Evolutionary conservation across 2,888 invertebrate species (phyloP).

Genomic region (Cerceris ruficornis): DNA sequence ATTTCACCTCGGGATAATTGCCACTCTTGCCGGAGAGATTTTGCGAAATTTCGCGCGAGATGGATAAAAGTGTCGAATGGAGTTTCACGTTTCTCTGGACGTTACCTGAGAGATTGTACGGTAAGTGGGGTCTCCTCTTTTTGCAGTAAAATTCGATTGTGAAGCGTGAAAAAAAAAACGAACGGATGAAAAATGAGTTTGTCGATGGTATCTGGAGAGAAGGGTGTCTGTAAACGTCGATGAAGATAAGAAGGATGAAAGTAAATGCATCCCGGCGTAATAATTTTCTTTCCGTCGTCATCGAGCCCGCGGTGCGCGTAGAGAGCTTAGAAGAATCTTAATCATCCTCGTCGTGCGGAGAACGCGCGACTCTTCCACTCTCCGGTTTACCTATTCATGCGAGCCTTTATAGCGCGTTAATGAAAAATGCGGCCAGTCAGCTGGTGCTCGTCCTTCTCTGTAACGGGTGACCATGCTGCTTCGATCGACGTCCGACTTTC

Average conservation of each 20-base stretch:
- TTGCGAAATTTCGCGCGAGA: too few relatives aligned
- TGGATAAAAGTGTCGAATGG: too few relatives aligned
- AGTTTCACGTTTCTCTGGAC: too few relatives aligned
- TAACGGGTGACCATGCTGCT: slow-evolving; percentile 65
- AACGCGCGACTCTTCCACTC: slow-evolving; percentile 62
- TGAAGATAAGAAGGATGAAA: slow-evolving; percentile 36
- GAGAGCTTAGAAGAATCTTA: slow-evolving; percentile 61
- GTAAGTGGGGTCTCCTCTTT: too few relatives aligned
- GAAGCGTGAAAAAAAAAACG: too few relatives aligned
- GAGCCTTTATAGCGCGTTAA: slow-evolving; percentile 78
- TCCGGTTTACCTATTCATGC: slow-evolving; percentile 76
- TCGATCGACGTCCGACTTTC: background rate
- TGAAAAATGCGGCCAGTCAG: slow-evolving; percentile 78
- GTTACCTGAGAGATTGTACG: too few relatives aligned
- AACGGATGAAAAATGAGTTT: too few relatives aligned
- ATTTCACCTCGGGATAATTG: too few relatives aligned
- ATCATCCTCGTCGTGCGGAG: slow-evolving; percentile 56
- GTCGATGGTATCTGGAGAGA: background rate
- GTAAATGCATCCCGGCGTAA: slow-evolving; percentile 32
- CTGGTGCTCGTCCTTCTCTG: slow-evolving; percentile 67
- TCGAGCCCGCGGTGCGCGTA: slow-evolving; percentile 22
- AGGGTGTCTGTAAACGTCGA: background rate
- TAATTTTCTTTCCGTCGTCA: slow-evolving; percentile 49
- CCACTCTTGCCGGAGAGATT: too few relatives aligned
- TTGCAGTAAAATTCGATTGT: too few relatives aligned